A percentile compares a stretch with the other conserved stretches of the same genome.
phyloP scores from a whole-genome alignment of 2,888 invertebrate species.

The Agapetus fuscipes region DNA sequence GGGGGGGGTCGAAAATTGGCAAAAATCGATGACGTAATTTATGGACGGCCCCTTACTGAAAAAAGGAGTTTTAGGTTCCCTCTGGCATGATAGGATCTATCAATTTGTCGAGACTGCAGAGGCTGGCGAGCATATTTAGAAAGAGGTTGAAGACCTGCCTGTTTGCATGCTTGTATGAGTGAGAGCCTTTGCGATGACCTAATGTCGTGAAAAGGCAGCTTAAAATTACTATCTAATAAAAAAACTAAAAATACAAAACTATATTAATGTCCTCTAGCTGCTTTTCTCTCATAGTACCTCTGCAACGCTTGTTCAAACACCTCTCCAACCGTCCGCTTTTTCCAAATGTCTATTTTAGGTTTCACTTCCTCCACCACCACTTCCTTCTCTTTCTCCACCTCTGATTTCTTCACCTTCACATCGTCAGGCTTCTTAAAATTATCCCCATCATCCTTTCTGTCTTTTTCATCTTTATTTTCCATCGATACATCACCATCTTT shows the following conservation, averaged over 20 bases:
- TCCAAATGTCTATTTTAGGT: slow-evolving; percentile 65
- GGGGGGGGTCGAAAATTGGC: too few species aligned
- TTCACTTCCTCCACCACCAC: slow-evolving; percentile 25
- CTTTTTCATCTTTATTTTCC: slow-evolving; percentile 17
- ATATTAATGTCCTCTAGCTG: slow-evolving; percentile 31
- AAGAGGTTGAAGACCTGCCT: too few species aligned
- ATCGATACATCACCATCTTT: slow-evolving; percentile 14
- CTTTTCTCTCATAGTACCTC: slow-evolving; percentile 66
- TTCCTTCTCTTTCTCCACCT: slow-evolving; percentile 22
- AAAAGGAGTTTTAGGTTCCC: too few species aligned
- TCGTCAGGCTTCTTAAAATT: slow-evolving; percentile 22
- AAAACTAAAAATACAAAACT: neutral
- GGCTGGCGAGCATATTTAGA: too few species aligned
- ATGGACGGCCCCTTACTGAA: too few species aligned
- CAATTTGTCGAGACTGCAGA: too few species aligned
- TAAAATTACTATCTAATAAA: too few species aligned
- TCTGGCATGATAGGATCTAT: too few species aligned
- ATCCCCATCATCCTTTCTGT: slow-evolving; percentile 21
- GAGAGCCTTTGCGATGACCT: too few species aligned
- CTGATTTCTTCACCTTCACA: slow-evolving; percentile 15
- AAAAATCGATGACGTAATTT: too few species aligned
- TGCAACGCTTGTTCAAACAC: slow-evolving; percentile 66
- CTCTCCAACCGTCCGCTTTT: slow-evolving; percentile 72
- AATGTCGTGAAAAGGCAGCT: too few species aligned
- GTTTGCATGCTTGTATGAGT: too few species aligned